phyloP scores from a whole-genome alignment of 2,888 invertebrate species.

The Drosophila stalkeri region DNA sequence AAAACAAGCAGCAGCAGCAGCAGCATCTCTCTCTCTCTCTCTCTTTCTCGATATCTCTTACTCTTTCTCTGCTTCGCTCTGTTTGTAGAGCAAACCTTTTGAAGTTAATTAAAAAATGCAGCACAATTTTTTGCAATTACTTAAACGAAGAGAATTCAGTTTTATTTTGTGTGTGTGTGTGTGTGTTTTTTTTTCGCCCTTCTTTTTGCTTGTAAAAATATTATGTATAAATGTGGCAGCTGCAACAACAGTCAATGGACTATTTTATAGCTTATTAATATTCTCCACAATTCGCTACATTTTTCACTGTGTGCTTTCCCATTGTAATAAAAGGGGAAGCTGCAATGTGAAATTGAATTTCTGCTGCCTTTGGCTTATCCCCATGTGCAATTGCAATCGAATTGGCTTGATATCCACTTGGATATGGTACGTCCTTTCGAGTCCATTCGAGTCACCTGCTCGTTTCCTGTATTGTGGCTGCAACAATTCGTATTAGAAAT shows the following conservation, averaged over 20 bases:
- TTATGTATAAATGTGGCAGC: conserved; percentile 51
- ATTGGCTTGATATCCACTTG: conserved; percentile 8
- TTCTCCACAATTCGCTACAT: conserved; percentile 7
- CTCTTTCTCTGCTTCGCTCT: conserved; percentile 7
- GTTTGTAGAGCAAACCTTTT: conserved; percentile 65
- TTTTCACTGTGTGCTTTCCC: neutral
- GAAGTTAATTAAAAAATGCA: conserved; percentile 72
- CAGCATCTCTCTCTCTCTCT: neutral
- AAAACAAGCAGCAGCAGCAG: neutral
- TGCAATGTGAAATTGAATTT: conserved; percentile 68
- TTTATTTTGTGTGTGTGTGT: neutral
- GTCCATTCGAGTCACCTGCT: conserved; percentile 11
- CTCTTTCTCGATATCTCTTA: neutral
- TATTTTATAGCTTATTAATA: conserved; percentile 68
- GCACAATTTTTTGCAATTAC: conserved; percentile 58
- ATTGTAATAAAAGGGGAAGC: conserved; percentile 5
- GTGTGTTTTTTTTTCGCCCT: conserved; percentile 1
- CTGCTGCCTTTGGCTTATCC: conserved; percentile 22
- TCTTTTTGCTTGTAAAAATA: conserved; percentile 50
- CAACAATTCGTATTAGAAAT: conserved; percentile 67
- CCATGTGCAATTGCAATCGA: conserved; percentile 13
- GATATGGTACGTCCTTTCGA: neutral
- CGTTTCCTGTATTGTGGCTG: conserved; percentile 19
- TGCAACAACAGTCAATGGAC: conserved; percentile 13
- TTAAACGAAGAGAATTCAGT: conserved; percentile 29